A percentile compares a stretch with the other conserved stretches of the same genome.
These are phyloP conservation scores for Bufo bufo DNA, from an alignment of 2,113 vertebrate species.

Conservation along the genomic window DNA sequence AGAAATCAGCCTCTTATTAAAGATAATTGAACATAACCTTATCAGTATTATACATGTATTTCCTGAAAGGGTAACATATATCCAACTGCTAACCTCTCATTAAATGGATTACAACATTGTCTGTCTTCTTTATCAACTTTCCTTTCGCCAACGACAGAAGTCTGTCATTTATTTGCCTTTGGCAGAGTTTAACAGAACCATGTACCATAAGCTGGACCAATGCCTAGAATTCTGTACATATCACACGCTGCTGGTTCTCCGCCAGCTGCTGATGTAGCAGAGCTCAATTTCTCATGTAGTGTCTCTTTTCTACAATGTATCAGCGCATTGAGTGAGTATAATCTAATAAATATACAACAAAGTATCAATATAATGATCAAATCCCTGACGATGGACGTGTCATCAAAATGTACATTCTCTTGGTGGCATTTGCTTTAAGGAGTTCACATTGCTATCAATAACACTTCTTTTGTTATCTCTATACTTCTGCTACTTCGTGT, in stretches of 20 bases:
- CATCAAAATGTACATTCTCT: not conserved
- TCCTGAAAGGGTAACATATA: not conserved
- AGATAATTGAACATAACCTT: constrained; percentile 42
- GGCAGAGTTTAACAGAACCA: not conserved
- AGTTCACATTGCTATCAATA: not conserved
- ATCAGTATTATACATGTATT: constrained; percentile 35
- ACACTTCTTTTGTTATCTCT: not conserved
- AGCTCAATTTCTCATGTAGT: not conserved
- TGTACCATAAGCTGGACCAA: constrained; percentile 16
- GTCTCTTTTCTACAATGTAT: not conserved
- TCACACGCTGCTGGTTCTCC: not conserved
- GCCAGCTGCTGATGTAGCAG: not conserved
- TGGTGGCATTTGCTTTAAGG: not conserved
- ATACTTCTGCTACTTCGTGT: not conserved
- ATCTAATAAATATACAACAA: no score
- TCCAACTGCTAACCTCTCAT: constrained; percentile 19
- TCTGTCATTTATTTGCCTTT: not conserved
- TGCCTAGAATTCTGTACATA: not conserved
- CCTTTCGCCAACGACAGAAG: not conserved
- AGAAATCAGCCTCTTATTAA: constrained; percentile 43
- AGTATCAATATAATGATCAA: not conserved
- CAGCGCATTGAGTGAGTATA: not conserved
- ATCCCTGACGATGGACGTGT: not conserved
- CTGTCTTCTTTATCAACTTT: not conserved
- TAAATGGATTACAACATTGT: constrained; percentile 4